A percentile compares a stretch with the other conserved stretches of the same genome.
phyloP scores from a whole-genome alignment of 2,797 vertebrate species.

The Eulemur rubriventer region DNA sequence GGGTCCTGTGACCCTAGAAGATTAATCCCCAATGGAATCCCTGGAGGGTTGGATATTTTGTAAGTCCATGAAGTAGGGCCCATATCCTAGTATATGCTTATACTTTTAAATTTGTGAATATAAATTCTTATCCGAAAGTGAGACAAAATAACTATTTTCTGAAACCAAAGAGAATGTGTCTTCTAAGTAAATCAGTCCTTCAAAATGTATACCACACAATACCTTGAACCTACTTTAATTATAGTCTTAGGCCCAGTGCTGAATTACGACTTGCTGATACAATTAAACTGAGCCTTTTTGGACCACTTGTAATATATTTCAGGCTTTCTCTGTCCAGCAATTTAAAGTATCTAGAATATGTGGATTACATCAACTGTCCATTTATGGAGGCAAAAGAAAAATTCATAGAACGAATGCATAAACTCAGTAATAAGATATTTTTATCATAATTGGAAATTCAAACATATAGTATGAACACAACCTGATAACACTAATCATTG shows the following conservation, averaged over 20 bases:
- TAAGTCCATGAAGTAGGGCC: not conserved
- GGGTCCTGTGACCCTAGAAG: not conserved
- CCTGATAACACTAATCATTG: not conserved
- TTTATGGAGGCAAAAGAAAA: not conserved
- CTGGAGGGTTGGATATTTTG: not conserved
- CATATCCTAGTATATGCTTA: not conserved
- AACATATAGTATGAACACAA: not conserved
- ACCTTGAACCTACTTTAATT: conserved; percentile 19
- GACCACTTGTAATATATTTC: not conserved
- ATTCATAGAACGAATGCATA: not conserved
- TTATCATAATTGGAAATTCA: conserved; percentile 13
- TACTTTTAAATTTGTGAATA: not conserved
- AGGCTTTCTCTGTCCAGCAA: not conserved
- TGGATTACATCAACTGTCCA: not conserved
- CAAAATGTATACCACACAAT: conserved; percentile 18
- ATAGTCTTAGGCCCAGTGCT: not conserved
- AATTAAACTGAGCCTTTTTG: conserved; percentile 3
- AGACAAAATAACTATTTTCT: conserved; percentile 36
- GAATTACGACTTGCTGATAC: conserved; percentile 32
- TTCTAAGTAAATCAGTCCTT: conserved; percentile 57
- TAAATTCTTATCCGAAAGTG: conserved; percentile 5
- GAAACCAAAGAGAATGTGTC: conserved; percentile 9
- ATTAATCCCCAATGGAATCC: not conserved
- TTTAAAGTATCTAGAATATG: conserved; percentile 10
- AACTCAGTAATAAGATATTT: not conserved